These are phyloP conservation scores for Casuarius casuarius DNA, from an alignment of 2,113 vertebrate species.

Conservation along the genomic window DNA sequence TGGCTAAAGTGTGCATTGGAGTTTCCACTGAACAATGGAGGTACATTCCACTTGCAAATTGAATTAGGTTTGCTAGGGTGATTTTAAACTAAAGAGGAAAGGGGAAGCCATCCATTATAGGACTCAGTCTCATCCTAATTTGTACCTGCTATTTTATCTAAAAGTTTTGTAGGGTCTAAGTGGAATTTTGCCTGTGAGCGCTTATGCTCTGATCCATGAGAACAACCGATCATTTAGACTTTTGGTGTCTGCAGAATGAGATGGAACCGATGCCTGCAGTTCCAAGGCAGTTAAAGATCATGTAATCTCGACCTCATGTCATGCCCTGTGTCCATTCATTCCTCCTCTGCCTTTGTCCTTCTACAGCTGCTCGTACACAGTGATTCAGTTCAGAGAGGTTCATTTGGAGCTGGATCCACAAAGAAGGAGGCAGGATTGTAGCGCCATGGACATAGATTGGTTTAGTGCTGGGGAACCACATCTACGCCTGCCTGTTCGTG, in stretches of 20 bases:
- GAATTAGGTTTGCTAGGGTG: not conserved
- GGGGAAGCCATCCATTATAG: not conserved
- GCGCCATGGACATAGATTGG: not conserved
- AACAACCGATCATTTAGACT: not conserved
- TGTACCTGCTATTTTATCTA: constrained; percentile 7
- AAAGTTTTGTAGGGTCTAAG: not conserved
- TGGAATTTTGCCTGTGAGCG: not conserved
- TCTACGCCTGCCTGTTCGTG: fast-evolving
- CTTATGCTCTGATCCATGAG: not conserved
- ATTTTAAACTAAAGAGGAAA: not conserved
- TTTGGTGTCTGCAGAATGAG: not conserved
- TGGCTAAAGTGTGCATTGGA: not conserved
- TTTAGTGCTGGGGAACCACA: not conserved
- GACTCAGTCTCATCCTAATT: not conserved
- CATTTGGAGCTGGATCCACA: not conserved
- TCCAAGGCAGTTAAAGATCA: not conserved
- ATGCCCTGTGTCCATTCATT: not conserved
- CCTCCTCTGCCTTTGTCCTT: not conserved
- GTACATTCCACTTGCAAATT: not conserved
- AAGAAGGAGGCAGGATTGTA: not conserved
- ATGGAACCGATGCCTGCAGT: not conserved
- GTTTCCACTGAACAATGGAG: not conserved
- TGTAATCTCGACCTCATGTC: not conserved
- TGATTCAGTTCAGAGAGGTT: not conserved
- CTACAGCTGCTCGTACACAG: not conserved